phyloP scores from a whole-genome alignment of 2,797 vertebrate species.

The Brachyalestes nurse region DNA sequence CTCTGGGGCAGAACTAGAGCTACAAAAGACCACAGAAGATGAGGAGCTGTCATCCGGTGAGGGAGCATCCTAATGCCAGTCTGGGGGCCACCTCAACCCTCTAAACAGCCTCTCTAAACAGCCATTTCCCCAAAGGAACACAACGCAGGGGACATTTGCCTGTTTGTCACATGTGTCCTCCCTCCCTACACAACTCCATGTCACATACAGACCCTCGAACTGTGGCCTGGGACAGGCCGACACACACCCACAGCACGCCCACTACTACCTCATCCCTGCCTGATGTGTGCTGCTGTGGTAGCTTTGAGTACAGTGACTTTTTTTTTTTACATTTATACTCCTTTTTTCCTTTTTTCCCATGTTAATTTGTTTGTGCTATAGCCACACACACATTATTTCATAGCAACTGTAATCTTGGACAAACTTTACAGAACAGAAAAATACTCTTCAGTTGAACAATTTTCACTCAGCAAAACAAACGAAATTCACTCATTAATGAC shows the following conservation, averaged over 20 bases:
- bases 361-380: neutral
- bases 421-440: neutral
- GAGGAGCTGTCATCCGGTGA: slow-evolving; percentile 90
- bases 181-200: slow-evolving; percentile 9
- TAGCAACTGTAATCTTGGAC: neutral
- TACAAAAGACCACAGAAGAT: slow-evolving; percentile 70
- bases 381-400: neutral
- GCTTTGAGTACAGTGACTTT: slow-evolving; percentile 58
- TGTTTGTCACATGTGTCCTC: slow-evolving; percentile 28
- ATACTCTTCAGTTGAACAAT: too few species aligned
- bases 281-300: slow-evolving; percentile 49
- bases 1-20: slow-evolving; percentile 28
- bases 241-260: slow-evolving; percentile 46
- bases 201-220: slow-evolving; percentile 20
- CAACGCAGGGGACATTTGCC: slow-evolving; percentile 20
- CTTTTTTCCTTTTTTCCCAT: neutral
- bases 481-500: too few species aligned
- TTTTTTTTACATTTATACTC: slow-evolving; percentile 20
- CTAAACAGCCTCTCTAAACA: neutral
- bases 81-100: slow-evolving; percentile 24
- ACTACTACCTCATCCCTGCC: slow-evolving; percentile 52
- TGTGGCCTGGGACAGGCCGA: slow-evolving; percentile 39
- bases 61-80: slow-evolving; percentile 82
- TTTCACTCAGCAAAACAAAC: too few species aligned
- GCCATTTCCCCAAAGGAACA: slow-evolving; percentile 22